Evolutionary conservation across 2,113 vertebrate genomes (phyloP).

Genomic region (Ginglymostoma cirratum): DNA sequence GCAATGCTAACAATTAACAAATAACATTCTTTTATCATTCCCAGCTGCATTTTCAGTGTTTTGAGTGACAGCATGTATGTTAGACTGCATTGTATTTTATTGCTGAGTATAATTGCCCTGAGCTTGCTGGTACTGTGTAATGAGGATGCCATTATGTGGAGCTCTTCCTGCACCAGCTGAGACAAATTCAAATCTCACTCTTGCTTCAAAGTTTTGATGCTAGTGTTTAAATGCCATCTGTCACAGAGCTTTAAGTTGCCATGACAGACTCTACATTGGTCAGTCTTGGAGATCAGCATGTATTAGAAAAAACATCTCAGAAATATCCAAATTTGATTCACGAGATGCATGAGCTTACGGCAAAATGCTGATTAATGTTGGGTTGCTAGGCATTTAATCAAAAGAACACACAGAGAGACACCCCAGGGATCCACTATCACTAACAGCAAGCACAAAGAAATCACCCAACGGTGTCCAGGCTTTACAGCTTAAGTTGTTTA

Average conservation of each 20-base stretch:
- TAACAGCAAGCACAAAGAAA: not conserved
- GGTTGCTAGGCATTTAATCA: not conserved
- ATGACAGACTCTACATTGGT: not conserved
- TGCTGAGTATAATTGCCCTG: not conserved
- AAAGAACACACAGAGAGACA: not conserved
- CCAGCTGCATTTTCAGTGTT: not conserved
- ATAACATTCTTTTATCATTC: not conserved
- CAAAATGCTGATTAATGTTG: not conserved
- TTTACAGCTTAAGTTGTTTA: not conserved
- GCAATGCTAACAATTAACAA: not conserved
- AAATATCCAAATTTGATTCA: not conserved
- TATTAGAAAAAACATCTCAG: not conserved
- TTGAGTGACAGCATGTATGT: not conserved
- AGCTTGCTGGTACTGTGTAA: not conserved
- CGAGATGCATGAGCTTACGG: not conserved
- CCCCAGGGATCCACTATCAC: not conserved
- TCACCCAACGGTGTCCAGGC: not conserved
- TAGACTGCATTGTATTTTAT: not conserved
- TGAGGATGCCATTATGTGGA: not conserved
- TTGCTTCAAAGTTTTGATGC: not conserved
- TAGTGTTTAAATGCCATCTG: not conserved
- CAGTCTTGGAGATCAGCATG: not conserved
- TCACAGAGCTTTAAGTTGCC: not conserved
- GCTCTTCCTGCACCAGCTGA: not conserved
- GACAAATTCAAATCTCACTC: not conserved